Evolutionary conservation across 2,797 vertebrate species (phyloP), one percentile per base, ranked within the genome.

Genomic region (Ctenochaetus hawaiiensis): DNA sequence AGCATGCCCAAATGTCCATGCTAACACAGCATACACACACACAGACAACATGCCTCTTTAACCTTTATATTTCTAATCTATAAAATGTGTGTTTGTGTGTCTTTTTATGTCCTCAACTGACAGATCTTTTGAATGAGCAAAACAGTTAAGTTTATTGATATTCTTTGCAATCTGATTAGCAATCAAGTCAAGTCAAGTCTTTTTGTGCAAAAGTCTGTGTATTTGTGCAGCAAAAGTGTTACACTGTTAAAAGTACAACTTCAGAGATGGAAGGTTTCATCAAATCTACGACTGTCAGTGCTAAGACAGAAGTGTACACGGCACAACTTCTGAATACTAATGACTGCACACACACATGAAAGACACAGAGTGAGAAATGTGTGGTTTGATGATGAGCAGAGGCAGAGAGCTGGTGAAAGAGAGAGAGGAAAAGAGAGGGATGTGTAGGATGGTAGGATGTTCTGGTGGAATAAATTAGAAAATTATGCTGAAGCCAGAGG

Each of bases 381-480:
- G 62, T 44, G 71, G 51, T 76, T 73, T n/a, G 22, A 17, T 48
- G 67, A 75, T 43, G 43, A 66, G 14, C 17, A 49, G 59, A 56
- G 23, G 62, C 11, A 0, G 20, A 8, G 8, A 13, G 45, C 20
- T 43, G 30, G 34, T 14, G 65, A 14, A 34, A 51, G 56, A 34
- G 63, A 52, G 58, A 54, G 72, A 44, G 14, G 37, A 34, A 51
- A 51, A 34, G 63, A 52, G 58, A 58, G 72, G 41, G 14, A 39
- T 14, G 54, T 18, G 57, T 65, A 72, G 58, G 64, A 60, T 56
- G 60, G 68, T 18, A 1, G 57, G 53, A 65, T 71, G 80, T 69
- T 63, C 61, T 67, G 80, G 51, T 81, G 43, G 63, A 82, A 84
- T 73, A 84, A 83, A 83, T 86, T 41, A 64, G 64, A 74, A 80